Base-by-base conservation (phyloP, 2,113 vertebrate genomes). In the Erythrolamprus reginae region DNA sequence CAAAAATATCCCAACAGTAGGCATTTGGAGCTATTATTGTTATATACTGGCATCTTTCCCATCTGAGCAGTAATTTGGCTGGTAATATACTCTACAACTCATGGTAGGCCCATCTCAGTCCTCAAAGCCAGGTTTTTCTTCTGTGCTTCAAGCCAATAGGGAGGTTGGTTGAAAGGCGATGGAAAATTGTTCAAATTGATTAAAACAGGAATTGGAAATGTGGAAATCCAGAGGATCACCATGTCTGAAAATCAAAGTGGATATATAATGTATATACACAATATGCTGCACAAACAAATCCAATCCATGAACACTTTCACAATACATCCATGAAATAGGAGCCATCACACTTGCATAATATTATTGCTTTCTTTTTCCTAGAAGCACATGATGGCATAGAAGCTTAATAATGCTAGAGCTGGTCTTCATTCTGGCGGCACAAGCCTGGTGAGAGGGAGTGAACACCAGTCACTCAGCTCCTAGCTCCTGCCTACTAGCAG, bases 301-400 rank as follows among this genome's bases (percentile, higher is more conserved):
- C 12, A 82, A 19, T 53, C 51, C 26, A 24, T 42, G 24, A 28
- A 5, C 51, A 55, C 28, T 23, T 28, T 52, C 17, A 47, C 47
- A 28, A n/a, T 48, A 26, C n/a, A 89, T 56, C 26, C 52, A 56
- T 24, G 24, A 26, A 77, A 23, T 42, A 28, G 24, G 45, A 84
- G 65, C 65, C 15, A 77, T 4, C 50, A 53, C 3, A 86, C 28
- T 33, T 52, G 10, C 84, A 53, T 52, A 51, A 77, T 77, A 77
- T 77, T 38, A 15, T 38, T 77, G 19, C 33, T 70, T 70, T 70
- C 61, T 45, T 87, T 88, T 88, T 47, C 24, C 58, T 13, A 65
- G 4, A 26, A 13, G 28, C 10, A 5, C 13, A 4, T 0, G 4
- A 12, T n/a, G 58, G 28, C 0, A 0, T 4, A 61, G 28, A 65